Evolutionary conservation across 2,797 vertebrate species (phyloP), one percentile per base, ranked within the genome.

Genomic region (Crocidura indochinensis): DNA sequence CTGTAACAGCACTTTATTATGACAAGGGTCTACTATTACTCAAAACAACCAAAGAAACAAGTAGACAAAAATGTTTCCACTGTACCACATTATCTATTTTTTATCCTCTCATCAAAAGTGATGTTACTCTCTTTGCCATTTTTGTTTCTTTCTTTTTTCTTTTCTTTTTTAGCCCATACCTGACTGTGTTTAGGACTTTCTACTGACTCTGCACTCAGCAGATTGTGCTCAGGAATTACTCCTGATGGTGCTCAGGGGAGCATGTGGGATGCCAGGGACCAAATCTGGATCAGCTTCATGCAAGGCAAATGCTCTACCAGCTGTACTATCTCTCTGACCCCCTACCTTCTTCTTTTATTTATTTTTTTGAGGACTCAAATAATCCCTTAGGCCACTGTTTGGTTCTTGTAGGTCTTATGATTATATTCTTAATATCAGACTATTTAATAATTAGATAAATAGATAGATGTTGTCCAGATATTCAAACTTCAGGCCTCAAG

Each of bases 1-100:
- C 15, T 81, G 2, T 65, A 67, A 31, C 11, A 82, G 14, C 46
- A 77, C 29, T 87, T 67, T 76, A 62, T 60, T 60, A 72, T 67
- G 47, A 38, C n/a, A 6, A 49, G 31, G 8, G 6, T 24, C 31
- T 44, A n/a, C n/a, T n/a, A 60, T 60, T 20, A 3, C 56, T 84
- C 4, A 74, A 85, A 92, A 80, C 22, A 84, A 72, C 56, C 56
- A 46, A 12, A 79, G 17, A 75, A 71, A 79, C 24, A 31, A 51
- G 44, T 8, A 68, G 38, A 75, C 6, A 67, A n/a, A 77, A 86
- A 79, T 44, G 1, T 0, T 73, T 65, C 47, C n/a, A 53, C 10
- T 12, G 20, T 49, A 24, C 10, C 4, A 79, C 26, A 29, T 69
- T 69, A 47, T 1, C 3, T 7, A 17, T 47, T 29, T 68, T 14